phyloP scores from a whole-genome alignment of 2,888 invertebrate species.

The Drosophila bunnanda region DNA sequence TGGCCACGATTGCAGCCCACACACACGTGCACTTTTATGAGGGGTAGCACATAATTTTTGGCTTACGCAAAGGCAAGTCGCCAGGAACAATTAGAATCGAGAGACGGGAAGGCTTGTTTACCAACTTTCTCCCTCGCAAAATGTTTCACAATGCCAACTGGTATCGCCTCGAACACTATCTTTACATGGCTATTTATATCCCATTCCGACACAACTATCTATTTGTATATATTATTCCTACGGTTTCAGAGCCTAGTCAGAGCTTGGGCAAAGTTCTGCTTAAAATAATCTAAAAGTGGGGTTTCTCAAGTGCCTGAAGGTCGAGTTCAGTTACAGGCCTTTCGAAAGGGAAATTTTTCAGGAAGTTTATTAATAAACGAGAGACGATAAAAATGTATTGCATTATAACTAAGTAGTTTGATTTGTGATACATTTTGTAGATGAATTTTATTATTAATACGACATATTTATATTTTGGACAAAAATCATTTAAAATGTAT shows the following conservation, averaged over 20 bases:
- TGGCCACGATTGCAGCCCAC: slow-evolving; percentile 27
- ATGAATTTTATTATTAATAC: too few species aligned
- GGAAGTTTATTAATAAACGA: neutral
- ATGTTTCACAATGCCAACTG: slow-evolving; percentile 28
- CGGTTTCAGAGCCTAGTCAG: neutral
- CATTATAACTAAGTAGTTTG: neutral
- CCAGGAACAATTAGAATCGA: slow-evolving; percentile 43
- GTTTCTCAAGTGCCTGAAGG: slow-evolving; percentile 22
- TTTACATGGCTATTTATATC: neutral
- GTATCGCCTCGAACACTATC: slow-evolving; percentile 9
- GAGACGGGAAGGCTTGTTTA: slow-evolving; percentile 41
- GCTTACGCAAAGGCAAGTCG: slow-evolving; percentile 50
- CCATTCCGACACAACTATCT: neutral
- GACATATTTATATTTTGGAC: too few species aligned
- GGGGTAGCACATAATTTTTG: slow-evolving; percentile 60
- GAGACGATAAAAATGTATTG: neutral
- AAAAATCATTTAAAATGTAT: neutral
- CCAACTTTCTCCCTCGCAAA: slow-evolving; percentile 29
- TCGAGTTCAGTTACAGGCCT: slow-evolving; percentile 2
- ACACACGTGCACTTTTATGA: slow-evolving; percentile 58
- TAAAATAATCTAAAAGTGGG: slow-evolving; percentile 9
- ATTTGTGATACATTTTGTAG: too few species aligned
- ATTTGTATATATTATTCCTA: slow-evolving; percentile 1
- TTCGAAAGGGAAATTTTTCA: slow-evolving; percentile 12
- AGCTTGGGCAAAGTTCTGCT: slow-evolving; percentile 6